Conservation (phyloP, 1,140 invertebrate species). For the Bombus pascuorum region DNA sequence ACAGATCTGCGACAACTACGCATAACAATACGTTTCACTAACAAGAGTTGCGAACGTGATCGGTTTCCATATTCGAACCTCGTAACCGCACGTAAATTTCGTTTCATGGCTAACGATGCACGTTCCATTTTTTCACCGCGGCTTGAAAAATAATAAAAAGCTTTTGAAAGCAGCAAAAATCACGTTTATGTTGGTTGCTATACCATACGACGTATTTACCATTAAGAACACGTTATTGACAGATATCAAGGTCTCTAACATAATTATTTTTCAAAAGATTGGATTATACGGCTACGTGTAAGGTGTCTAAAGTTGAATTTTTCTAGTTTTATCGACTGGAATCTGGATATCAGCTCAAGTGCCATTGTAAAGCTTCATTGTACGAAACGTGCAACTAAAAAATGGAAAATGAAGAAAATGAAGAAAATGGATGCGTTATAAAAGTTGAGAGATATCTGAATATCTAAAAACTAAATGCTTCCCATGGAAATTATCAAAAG, state of each 20-base stretch:
- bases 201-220: neutral
- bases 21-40: neutral
- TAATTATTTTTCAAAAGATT: neutral
- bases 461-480: neutral
- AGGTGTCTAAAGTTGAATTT: neutral
- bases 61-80: slow-evolving; percentile 26
- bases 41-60: neutral
- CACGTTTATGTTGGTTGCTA: neutral
- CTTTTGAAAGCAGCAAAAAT: neutral
- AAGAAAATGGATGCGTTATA: neutral
- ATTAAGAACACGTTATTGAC: neutral
- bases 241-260: neutral
- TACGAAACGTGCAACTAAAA: neutral
- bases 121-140: neutral
- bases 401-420: neutral
- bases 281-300: neutral
- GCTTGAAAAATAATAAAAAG: slow-evolving; percentile 15
- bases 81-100: slow-evolving; percentile 16
- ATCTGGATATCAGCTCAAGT: neutral
- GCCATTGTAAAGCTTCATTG: neutral
- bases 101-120: neutral
- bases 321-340: neutral
- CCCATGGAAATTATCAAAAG: neutral
- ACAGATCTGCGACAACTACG: neutral
- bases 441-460: neutral